Evolutionary conservation across 2,113 vertebrate species (phyloP), one percentile per base, ranked within the genome.

Genomic region (Gobius niger): DNA sequence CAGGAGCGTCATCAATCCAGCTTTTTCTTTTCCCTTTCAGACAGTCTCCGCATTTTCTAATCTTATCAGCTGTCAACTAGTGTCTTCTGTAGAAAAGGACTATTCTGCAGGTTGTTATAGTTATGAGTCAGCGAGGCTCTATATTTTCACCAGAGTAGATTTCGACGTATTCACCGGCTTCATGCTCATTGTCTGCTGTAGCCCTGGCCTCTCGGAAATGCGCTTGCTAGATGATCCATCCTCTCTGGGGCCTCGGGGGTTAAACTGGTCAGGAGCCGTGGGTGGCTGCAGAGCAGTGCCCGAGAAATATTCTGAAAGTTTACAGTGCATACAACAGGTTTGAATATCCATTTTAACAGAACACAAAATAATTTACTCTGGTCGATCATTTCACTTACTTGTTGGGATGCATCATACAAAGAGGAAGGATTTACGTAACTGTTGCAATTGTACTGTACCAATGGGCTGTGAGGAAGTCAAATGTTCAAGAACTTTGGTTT

Each of bases 1-100:
- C 72, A 52, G n/a, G 40, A 57, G 63, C 4, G 46, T 73, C 49
- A 70, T 34, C 15, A 47, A 64, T 66, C 24, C 0, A 53, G 56
- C 24, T 47, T 53, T 18, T 16, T 62, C 70, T 11, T 12, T 14
- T 34, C 10, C 7, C 4, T 14, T 42, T 62, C 54, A n/a, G 42
- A 59, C 19, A n/a, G 62, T 53, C 13, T 15, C 19, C 56, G 9
- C 65, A 34, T 59, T 59, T 41, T 41, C 34, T 59, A 34, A 59
- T 59, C 54, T 41, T 24, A 59, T 59, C 56, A 59, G 56, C 56
- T 59, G 34, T 59, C 34, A 59, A 7, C 56, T 14, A 15, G 34
- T 41, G 56, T 59, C 54, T 7, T 57, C 34, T 59, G 34, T 59
- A 34, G 34, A 41, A 41, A 14, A 12, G 7, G 24, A 15, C 24